These are phyloP conservation scores for Heptranchias perlo DNA, from an alignment of 2,113 vertebrate genomes.

Conservation along the genomic window DNA sequence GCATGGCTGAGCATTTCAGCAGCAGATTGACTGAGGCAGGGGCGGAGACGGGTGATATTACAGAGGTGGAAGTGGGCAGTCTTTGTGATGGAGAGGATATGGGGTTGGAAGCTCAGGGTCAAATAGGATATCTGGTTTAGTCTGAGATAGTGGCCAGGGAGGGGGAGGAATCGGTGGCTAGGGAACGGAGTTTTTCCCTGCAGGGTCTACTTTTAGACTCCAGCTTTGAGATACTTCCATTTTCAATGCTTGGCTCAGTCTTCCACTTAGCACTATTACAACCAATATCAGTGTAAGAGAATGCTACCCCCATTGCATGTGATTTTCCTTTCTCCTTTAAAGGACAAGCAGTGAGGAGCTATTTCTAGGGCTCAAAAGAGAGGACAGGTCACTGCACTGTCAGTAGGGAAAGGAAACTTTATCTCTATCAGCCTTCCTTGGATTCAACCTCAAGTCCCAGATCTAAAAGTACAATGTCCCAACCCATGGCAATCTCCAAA, in stretches of 20 bases:
- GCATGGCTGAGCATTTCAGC: neutral
- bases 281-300: too few species aligned
- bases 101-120: too few species aligned
- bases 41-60: too few species aligned
- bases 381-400: neutral
- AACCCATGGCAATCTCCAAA: neutral
- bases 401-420: neutral
- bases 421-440: neutral
- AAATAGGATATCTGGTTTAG: too few species aligned
- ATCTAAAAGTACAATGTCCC: neutral
- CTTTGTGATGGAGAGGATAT: too few species aligned
- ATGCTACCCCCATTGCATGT: neutral
- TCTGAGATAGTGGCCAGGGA: too few species aligned
- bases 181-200: neutral
- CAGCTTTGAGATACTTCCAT: neutral
- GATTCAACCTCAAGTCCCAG: neutral
- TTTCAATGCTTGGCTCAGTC: neutral
- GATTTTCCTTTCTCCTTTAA: neutral
- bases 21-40: too few species aligned
- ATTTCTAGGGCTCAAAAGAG: neutral
- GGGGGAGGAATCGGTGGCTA: neutral
- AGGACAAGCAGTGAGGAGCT: neutral
- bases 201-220: neutral
- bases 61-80: too few species aligned
- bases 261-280: too few species aligned